phyloP scores from a whole-genome alignment of 2,797 vertebrate species.

The Tachyglossus aculeatus region DNA sequence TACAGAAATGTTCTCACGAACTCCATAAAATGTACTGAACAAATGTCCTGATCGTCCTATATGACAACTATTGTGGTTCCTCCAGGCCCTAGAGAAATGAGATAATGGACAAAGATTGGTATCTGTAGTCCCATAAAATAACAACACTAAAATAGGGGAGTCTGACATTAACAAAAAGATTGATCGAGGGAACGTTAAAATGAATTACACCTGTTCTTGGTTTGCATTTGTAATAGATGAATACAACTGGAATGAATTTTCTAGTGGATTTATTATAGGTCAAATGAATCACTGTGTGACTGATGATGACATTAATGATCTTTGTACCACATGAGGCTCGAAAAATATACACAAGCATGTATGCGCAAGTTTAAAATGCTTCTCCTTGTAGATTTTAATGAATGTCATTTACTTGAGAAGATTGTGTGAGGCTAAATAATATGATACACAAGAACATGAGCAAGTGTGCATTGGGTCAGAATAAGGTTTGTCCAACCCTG shows the following conservation, averaged over 20 bases:
- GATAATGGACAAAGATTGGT: not conserved
- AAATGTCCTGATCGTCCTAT: too few relatives aligned
- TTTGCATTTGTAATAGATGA: not conserved
- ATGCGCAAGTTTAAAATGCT: too few relatives aligned
- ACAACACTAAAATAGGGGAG: not conserved
- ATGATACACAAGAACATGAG: too few relatives aligned
- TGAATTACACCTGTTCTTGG: not conserved
- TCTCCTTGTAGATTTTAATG: not conserved
- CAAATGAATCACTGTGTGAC: not conserved
- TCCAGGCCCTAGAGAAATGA: too few relatives aligned
- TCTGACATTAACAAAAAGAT: not conserved
- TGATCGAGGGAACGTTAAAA: not conserved
- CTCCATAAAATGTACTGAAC: too few relatives aligned
- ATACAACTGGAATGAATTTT: not conserved
- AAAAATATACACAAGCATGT: not conserved
- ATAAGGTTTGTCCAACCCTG: too few relatives aligned
- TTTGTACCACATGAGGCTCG: not conserved
- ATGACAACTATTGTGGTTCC: too few relatives aligned
- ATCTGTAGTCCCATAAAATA: not conserved
- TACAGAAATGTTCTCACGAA: too few relatives aligned
- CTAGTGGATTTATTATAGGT: not conserved
- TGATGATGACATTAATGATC: not conserved
- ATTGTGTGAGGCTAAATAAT: not conserved
- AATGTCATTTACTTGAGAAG: not conserved
- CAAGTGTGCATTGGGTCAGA: too few relatives aligned